Conservation (phyloP, 35 echinoderm and acorn worm species). For the Holothuria glaberrima region DNA sequence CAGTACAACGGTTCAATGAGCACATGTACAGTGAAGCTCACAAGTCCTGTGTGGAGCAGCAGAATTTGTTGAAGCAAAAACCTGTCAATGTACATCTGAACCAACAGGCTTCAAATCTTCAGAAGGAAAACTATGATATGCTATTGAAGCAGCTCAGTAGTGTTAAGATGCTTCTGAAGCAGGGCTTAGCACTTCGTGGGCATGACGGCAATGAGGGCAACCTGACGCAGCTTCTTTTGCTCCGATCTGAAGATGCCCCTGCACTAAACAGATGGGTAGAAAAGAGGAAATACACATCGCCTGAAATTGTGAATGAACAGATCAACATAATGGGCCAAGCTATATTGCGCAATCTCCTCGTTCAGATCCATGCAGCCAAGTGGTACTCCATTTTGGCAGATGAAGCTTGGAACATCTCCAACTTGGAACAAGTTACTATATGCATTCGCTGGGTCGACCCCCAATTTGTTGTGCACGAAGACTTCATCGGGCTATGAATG, state of each 20-base stretch:
- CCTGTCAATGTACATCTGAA: conserved; percentile 6
- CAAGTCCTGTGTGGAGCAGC: conserved; percentile 7
- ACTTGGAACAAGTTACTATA: conserved; percentile 32
- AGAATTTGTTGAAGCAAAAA: background rate
- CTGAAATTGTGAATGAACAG: conserved; percentile 47
- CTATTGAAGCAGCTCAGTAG: conserved; percentile 37
- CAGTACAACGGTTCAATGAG: background rate
- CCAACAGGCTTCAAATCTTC: conserved; percentile 24
- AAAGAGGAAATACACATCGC: conserved; percentile 31
- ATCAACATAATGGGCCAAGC: conserved; percentile 33
- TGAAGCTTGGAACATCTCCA: conserved; percentile 28
- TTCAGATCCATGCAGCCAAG: background rate
- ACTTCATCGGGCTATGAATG: conserved; percentile 42
- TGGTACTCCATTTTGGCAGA: conserved; percentile 48
- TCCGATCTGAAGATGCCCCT: conserved; percentile 30
- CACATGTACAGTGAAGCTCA: conserved; percentile 16
- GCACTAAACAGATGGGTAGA: conserved; percentile 15
- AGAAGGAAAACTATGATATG: conserved; percentile 25
- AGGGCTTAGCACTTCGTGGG: conserved; percentile 43
- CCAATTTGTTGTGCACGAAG: conserved; percentile 37
- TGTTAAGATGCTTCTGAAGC: conserved; percentile 4
- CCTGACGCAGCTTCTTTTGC: conserved; percentile 5
- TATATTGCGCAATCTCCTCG: conserved; percentile 15
- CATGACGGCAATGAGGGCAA: conserved; percentile 26
- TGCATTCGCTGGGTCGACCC: conserved; percentile 52